Conservation (phyloP, 2,888 invertebrate species). For the Drosophila koepferae region DNA sequence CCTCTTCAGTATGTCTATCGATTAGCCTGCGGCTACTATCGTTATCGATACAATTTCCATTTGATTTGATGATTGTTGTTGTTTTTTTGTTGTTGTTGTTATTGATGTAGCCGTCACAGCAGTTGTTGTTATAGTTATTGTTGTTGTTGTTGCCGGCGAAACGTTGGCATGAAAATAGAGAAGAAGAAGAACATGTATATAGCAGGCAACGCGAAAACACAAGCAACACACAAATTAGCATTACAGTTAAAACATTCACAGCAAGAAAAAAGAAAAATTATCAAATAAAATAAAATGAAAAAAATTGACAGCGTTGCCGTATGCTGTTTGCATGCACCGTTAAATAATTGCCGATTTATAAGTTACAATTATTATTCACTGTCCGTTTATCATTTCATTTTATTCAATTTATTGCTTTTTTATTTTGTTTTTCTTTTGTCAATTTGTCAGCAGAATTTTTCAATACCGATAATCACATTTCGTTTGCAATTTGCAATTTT, state of each 20-base stretch:
- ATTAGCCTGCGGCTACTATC: conserved; percentile 32
- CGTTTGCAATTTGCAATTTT: conserved; percentile 62
- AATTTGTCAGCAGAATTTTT: conserved; percentile 45
- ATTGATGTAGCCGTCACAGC: conserved; percentile 27
- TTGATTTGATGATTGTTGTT: conserved; percentile 27
- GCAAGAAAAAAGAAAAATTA: conserved; percentile 9
- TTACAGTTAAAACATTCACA: conserved; percentile 60
- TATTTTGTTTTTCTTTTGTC: conserved; percentile 9
- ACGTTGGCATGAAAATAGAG: conserved; percentile 58
- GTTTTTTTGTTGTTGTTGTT: conserved; percentile 34
- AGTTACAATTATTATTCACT: conserved; percentile 44
- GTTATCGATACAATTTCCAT: conserved; percentile 25
- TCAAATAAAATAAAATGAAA: conserved; percentile 11
- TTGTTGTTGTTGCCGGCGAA: conserved; percentile 54
- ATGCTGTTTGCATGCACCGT: conserved; percentile 21
- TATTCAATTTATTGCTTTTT: conserved; percentile 12
- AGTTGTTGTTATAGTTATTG: conserved; percentile 26
- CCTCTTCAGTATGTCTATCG: conserved; percentile 23
- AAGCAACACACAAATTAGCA: conserved; percentile 66
- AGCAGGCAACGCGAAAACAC: conserved; percentile 34
- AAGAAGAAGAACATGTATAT: conserved; percentile 42
- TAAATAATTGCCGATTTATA: conserved; percentile 29
- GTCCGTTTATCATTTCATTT: conserved; percentile 8
- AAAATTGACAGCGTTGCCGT: conserved; percentile 29
- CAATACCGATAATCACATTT: conserved; percentile 61